A percentile compares a stretch with the other conserved stretches of the same genome.
phyloP scores from a whole-genome alignment of 1,140 invertebrate species.

The Ectropis grisescens region DNA sequence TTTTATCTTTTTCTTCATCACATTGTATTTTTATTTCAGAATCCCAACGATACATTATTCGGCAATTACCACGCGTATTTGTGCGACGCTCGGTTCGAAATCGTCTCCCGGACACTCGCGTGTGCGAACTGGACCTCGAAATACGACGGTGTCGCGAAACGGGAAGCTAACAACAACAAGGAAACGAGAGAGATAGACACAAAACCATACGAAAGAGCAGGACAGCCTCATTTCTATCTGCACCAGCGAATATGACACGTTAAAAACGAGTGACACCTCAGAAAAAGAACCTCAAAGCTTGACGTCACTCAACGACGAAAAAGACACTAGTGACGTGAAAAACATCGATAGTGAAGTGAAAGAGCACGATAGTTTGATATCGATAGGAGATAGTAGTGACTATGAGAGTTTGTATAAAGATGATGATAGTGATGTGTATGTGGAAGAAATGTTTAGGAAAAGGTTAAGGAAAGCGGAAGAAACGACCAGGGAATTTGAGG shows the following conservation, averaged over 20 bases:
- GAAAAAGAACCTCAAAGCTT: slow-evolving; percentile 51
- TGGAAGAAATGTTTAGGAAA: slow-evolving; percentile 56
- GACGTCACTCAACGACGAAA: slow-evolving; percentile 29
- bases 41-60: slow-evolving; percentile 72
- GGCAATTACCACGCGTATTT: slow-evolving; percentile 88
- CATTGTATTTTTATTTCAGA: slow-evolving; percentile 29
- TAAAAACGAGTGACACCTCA: slow-evolving; percentile 54
- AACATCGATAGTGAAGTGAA: slow-evolving; percentile 36
- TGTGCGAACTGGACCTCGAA: slow-evolving; percentile 83
- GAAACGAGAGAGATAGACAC: slow-evolving; percentile 43
- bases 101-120: slow-evolving; percentile 79
- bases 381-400: slow-evolving; percentile 85
- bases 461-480: slow-evolving; percentile 28
- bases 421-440: slow-evolving; percentile 64
- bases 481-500: slow-evolving; percentile 21
- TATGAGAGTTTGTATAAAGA: slow-evolving; percentile 84
- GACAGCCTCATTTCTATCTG: slow-evolving; percentile 52
- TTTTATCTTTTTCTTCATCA: slow-evolving; percentile 6
- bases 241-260: slow-evolving; percentile 49
- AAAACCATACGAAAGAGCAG: slow-evolving; percentile 28
- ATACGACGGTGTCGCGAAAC: slow-evolving; percentile 75
- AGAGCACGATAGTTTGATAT: slow-evolving; percentile 75
- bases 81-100: slow-evolving; percentile 83
- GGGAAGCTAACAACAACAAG: slow-evolving; percentile 53
- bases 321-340: slow-evolving; percentile 14